Conservation (phyloP, 2,797 vertebrate species). For the Ptychobarbus kaznakovi region DNA sequence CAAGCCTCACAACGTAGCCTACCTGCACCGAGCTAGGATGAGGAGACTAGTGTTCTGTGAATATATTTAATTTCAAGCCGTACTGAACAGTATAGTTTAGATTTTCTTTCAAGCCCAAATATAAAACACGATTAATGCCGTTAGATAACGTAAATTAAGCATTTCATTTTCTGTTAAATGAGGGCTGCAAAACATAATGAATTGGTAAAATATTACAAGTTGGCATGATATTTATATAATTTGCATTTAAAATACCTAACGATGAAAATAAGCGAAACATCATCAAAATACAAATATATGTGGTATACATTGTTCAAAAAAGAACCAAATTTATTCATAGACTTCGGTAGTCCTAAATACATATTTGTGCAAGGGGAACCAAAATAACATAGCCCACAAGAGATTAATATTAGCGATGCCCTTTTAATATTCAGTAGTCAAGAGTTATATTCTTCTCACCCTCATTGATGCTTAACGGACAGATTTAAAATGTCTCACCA, state of each 20-base stretch:
- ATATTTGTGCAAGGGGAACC: background rate
- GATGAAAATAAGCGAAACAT: background rate
- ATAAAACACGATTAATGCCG: background rate
- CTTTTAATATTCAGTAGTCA: background rate
- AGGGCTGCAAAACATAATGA: background rate
- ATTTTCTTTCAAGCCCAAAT: background rate
- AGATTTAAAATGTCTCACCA: background rate
- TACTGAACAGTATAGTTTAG: background rate
- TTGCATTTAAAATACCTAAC: background rate
- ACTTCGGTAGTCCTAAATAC: background rate
- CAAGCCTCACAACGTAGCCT: background rate
- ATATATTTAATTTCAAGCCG: background rate
- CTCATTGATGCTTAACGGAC: background rate
- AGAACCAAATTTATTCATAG: background rate
- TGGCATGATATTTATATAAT: background rate
- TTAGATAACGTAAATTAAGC: background rate
- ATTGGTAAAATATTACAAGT: background rate
- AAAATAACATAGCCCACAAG: background rate
- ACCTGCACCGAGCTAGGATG: constrained; percentile 43
- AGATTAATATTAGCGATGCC: background rate
- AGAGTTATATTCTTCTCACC: background rate
- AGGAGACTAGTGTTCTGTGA: constrained; percentile 15
- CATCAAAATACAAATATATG: background rate
- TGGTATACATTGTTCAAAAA: background rate
- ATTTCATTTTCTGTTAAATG: background rate